Conservation (phyloP, 2,888 invertebrate species). For the Caenorhabditis sp. region DNA sequence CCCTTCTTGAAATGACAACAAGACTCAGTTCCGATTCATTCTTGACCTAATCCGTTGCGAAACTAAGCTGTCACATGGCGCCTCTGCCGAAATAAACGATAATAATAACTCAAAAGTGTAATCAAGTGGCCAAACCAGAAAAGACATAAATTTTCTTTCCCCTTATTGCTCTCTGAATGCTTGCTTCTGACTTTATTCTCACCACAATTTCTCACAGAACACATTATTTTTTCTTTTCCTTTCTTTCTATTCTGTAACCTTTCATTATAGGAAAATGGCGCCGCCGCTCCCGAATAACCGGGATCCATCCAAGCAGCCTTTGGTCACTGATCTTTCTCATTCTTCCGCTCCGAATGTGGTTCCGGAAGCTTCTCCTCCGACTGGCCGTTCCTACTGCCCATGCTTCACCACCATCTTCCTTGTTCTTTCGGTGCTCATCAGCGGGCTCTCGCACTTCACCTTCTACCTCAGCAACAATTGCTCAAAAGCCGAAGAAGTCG, state of each 20-base stretch:
- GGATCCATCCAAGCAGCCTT: neutral
- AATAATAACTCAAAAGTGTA: neutral
- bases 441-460: neutral
- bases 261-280: neutral
- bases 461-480: neutral
- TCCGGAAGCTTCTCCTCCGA: neutral
- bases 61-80: too few relatives aligned
- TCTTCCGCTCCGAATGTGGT: neutral
- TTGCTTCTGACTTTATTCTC: too few relatives aligned
- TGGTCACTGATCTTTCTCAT: neutral
- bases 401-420: neutral
- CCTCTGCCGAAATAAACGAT: too few relatives aligned
- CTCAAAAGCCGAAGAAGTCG: constrained; percentile 2
- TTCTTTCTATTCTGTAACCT: too few relatives aligned
- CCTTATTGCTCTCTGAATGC: too few relatives aligned
- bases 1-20: too few relatives aligned
- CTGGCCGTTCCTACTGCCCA: neutral
- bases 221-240: too few relatives aligned
- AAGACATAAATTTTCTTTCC: too few relatives aligned
- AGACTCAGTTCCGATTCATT: too few relatives aligned
- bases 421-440: neutral
- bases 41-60: too few relatives aligned
- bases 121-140: neutral
- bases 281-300: neutral
- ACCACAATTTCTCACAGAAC: too few relatives aligned